Evolutionary conservation across 2,888 invertebrate species (phyloP).

Genomic region (Mesorhabditis spiculigera): DNA sequence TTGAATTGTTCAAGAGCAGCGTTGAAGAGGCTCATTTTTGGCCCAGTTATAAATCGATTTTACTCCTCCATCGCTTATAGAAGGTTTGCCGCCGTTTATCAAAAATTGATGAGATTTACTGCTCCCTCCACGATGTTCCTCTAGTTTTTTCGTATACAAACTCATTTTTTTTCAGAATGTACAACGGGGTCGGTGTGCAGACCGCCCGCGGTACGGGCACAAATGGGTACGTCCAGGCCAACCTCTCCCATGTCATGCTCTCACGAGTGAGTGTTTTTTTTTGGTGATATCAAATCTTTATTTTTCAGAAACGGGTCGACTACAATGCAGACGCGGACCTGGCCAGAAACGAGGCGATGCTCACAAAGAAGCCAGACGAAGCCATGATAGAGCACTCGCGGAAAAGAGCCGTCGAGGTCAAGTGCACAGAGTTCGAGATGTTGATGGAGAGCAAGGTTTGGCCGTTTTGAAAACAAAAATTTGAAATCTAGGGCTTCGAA

Average conservation of each 20-base stretch:
- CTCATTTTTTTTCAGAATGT: constrained; percentile 70
- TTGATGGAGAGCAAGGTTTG: constrained; percentile 79
- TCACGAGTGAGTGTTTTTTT: constrained; percentile 35
- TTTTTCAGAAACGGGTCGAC: constrained; percentile 40
- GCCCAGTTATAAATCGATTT: no score
- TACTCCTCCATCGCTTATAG: no score
- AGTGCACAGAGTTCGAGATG: constrained; percentile 91
- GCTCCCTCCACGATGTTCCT: no score
- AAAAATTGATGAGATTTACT: no score
- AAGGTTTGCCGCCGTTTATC: no score
- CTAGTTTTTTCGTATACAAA: no score
- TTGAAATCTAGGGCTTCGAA: constrained; percentile 67
- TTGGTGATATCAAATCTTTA: constrained; percentile 9
- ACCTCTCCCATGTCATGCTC: constrained; percentile 77
- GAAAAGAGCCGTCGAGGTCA: constrained; percentile 90
- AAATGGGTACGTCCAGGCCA: constrained; percentile 95
- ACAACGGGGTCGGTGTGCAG: constrained; percentile 94
- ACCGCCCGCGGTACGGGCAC: constrained; percentile 97
- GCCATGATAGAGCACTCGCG: constrained; percentile 93
- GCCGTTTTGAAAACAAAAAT: no score
- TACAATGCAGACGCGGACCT: constrained; percentile 77
- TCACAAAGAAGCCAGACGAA: constrained; percentile 61
- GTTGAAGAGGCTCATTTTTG: no score
- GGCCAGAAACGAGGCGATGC: constrained; percentile 76
- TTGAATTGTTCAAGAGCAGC: no score